Conservation (phyloP, 2,797 vertebrate species). For the Gila robusta region DNA sequence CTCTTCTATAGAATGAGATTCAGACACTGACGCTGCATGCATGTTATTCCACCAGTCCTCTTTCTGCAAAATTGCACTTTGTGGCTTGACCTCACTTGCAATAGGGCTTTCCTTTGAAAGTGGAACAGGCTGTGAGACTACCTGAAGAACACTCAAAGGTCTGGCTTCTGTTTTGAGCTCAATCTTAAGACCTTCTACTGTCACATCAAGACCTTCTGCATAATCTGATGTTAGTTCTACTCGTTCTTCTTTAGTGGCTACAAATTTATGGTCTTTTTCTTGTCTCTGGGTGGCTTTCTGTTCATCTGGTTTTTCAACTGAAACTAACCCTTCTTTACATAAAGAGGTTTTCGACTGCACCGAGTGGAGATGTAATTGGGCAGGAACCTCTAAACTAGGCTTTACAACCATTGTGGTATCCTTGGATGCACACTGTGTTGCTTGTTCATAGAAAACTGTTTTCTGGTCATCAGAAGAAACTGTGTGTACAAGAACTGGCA, state of each 20-base stretch:
- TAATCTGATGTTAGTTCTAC: constrained; percentile 74
- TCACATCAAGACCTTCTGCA: constrained; percentile 73
- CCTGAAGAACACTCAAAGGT: constrained; percentile 75
- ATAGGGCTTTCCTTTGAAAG: constrained; percentile 82
- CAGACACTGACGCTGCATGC: constrained; percentile 76
- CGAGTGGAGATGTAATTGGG: constrained; percentile 72
- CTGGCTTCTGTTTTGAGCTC: constrained; percentile 71
- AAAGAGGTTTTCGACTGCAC: constrained; percentile 68
- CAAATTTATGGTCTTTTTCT: constrained; percentile 76
- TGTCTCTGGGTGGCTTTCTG: constrained; percentile 76
- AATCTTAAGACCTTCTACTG: constrained; percentile 70
- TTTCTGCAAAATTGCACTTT: constrained; percentile 81
- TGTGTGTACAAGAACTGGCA: constrained; percentile 69
- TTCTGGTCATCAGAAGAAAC: constrained; percentile 73
- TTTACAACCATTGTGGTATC: constrained; percentile 56
- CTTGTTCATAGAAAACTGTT: constrained; percentile 69
- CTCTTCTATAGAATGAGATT: constrained; percentile 76
- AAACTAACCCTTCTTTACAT: constrained; percentile 80
- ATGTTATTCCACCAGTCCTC: constrained; percentile 80
- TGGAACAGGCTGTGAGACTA: constrained; percentile 75
- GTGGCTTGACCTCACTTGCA: constrained; percentile 69
- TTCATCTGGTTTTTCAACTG: constrained; percentile 70
- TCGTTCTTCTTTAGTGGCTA: constrained; percentile 76
- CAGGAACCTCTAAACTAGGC: constrained; percentile 65
- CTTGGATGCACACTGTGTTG: constrained; percentile 65